Conservation (phyloP, 2,113 vertebrate genomes). For the Hypanus sabinus region DNA sequence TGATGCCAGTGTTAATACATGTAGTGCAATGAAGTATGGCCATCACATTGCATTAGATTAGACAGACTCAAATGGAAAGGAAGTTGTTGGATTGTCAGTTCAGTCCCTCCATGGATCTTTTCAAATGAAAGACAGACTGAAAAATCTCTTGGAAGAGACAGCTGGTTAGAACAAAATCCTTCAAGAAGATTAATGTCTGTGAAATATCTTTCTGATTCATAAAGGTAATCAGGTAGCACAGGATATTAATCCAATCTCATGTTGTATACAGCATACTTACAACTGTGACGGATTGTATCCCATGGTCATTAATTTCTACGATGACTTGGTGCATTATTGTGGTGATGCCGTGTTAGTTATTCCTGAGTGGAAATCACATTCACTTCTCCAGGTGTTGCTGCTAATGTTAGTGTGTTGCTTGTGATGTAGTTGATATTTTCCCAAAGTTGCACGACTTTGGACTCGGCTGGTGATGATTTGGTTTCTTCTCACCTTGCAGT, state of each 20-base stretch:
- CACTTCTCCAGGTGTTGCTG: not conserved
- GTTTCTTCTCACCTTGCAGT: too few species aligned
- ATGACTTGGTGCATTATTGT: too few species aligned
- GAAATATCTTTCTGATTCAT: not conserved
- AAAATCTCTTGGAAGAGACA: not conserved
- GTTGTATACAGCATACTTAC: not conserved
- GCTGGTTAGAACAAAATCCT: not conserved
- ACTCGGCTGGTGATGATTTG: too few species aligned
- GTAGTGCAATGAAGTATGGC: not conserved
- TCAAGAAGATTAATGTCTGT: not conserved
- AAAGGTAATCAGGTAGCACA: conserved; percentile 1
- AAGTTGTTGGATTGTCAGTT: not conserved
- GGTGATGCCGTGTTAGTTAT: too few species aligned
- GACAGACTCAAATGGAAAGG: not conserved
- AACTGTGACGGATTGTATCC: not conserved
- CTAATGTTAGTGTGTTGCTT: not conserved
- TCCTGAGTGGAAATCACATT: too few species aligned
- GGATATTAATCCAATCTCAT: not conserved
- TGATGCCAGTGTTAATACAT: not conserved
- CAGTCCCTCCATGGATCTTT: not conserved
- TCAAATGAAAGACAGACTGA: not conserved
- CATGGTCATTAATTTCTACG: not conserved
- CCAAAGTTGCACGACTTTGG: not conserved
- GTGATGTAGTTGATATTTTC: not conserved
- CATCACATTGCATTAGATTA: not conserved